phyloP scores from a whole-genome alignment of 2,888 invertebrate genomes.

The Acanthosepion pharaonis region DNA sequence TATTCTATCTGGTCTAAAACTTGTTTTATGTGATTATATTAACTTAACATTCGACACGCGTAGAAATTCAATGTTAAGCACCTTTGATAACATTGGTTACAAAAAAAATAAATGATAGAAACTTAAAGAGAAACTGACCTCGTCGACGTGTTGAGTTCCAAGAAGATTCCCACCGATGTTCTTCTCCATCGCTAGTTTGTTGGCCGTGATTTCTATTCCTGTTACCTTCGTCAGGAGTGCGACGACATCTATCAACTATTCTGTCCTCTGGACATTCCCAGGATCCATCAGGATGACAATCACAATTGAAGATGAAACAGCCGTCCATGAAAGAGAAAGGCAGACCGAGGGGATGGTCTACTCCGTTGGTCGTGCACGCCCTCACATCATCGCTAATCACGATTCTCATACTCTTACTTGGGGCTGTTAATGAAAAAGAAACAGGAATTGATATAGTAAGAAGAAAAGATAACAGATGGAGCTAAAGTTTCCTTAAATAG shows the following conservation, averaged over 20 bases:
- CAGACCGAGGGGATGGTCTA: neutral
- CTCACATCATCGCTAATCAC: neutral
- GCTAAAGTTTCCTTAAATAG: too few relatives aligned
- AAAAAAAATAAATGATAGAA: too few relatives aligned
- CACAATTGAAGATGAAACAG: constrained; percentile 35
- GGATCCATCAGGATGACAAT: constrained; percentile 34
- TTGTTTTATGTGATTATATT: too few relatives aligned
- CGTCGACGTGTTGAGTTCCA: neutral
- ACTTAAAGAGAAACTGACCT: neutral
- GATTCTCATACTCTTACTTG: neutral
- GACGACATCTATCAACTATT: constrained; percentile 48
- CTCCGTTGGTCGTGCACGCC: neutral
- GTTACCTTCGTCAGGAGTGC: neutral
- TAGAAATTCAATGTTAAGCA: too few relatives aligned
- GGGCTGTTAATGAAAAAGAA: neutral
- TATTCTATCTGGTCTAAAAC: too few relatives aligned
- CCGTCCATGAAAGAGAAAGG: constrained; percentile 37
- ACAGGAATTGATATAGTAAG: neutral
- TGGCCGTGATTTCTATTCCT: neutral
- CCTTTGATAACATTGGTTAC: too few relatives aligned
- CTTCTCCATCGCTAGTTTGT: neutral
- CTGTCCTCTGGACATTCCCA: constrained; percentile 52
- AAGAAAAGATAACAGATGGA: too few relatives aligned
- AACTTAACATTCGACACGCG: too few relatives aligned
- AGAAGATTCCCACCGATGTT: neutral